phyloP scores from a whole-genome alignment of 2,888 invertebrate species.

The Microdon myrmicae region DNA sequence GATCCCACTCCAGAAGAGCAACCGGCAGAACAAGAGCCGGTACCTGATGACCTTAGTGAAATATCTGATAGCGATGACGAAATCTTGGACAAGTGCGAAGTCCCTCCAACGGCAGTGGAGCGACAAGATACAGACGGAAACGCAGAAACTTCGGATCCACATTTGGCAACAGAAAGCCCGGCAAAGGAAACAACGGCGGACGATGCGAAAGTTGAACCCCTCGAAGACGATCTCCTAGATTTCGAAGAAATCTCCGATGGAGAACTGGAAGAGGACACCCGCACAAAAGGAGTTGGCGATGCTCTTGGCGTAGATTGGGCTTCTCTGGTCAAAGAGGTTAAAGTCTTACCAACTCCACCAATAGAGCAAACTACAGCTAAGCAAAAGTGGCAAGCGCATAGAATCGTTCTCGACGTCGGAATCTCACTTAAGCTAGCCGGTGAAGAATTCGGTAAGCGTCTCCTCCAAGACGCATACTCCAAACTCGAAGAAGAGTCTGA shows the following conservation, averaged over 20 bases:
- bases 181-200: constrained; percentile 45
- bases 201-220: constrained; percentile 41
- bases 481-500: constrained; percentile 58
- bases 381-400: constrained; percentile 83
- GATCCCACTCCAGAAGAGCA: constrained; percentile 12
- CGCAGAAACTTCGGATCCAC: constrained; percentile 5
- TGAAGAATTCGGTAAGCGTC: constrained; percentile 69
- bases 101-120: constrained; percentile 51
- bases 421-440: constrained; percentile 84
- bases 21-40: constrained; percentile 47
- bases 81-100: constrained; percentile 83
- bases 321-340: constrained; percentile 83
- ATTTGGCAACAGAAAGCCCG: constrained; percentile 48
- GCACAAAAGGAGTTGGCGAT: constrained; percentile 79
- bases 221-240: constrained; percentile 71
- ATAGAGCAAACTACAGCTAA: constrained; percentile 70
- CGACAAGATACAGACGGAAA: not conserved
- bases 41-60: constrained; percentile 76
- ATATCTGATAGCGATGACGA: constrained; percentile 91
- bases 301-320: constrained; percentile 97
- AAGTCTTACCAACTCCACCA: constrained; percentile 59
- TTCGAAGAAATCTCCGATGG: constrained; percentile 93
- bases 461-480: constrained; percentile 64
- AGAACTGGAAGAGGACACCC: constrained; percentile 87
- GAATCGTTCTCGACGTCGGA: constrained; percentile 82